These are phyloP conservation scores for Catharus bicknelli DNA, from an alignment of 2,113 vertebrate genomes.

Conservation along the genomic window DNA sequence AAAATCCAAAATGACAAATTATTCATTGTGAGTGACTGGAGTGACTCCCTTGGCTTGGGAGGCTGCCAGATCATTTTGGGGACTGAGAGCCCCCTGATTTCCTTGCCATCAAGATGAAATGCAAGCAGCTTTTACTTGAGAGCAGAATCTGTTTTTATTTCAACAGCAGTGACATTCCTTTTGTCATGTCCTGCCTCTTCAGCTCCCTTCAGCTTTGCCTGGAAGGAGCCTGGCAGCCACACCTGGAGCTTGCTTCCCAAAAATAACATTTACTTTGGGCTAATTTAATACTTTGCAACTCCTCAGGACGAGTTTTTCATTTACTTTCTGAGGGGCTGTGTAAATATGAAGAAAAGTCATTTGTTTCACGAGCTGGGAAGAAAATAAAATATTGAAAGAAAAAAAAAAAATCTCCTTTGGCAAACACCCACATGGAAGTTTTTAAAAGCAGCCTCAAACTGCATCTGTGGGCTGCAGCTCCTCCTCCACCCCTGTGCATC, in stretches of 20 bases:
- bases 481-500: background rate
- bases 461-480: constrained; percentile 27
- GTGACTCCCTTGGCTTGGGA: background rate
- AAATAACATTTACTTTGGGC: constrained; percentile 9
- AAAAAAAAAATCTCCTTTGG: background rate
- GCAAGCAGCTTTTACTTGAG: background rate
- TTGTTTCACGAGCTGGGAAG: background rate
- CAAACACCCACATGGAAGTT: constrained; percentile 31
- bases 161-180: background rate
- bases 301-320: background rate
- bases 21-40: background rate
- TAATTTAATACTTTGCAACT: background rate
- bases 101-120: background rate
- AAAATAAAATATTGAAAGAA: background rate
- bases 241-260: background rate
- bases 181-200: accelerated
- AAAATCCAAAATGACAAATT: background rate
- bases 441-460: constrained; percentile 45
- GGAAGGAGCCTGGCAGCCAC: background rate
- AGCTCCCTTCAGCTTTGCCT: background rate
- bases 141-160: background rate
- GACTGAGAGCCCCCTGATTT: background rate
- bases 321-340: background rate
- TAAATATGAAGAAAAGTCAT: constrained; percentile 6
- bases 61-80: background rate